These are phyloP conservation scores for Channa striata DNA, from an alignment of 2,797 vertebrate species.

Conservation along the genomic window DNA sequence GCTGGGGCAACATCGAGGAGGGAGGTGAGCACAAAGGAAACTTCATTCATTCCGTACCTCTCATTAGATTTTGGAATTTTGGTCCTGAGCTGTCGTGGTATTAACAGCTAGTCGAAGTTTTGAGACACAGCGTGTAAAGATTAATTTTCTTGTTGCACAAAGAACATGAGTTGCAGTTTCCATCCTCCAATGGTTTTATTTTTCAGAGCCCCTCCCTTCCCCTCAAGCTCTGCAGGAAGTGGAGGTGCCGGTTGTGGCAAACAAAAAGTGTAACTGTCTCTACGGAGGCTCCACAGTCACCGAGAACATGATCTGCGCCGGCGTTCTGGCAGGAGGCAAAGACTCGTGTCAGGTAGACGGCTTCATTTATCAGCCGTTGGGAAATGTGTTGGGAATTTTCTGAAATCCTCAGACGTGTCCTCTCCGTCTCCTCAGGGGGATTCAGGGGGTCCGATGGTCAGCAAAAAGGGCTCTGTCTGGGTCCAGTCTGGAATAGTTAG, in stretches of 20 bases:
- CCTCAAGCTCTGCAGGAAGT: slow-evolving; percentile 75
- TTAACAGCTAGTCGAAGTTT: too few relatives aligned
- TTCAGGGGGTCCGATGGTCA: slow-evolving; percentile 76
- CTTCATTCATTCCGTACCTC: too few relatives aligned
- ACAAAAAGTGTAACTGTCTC: slow-evolving; percentile 65
- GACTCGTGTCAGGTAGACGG: slow-evolving; percentile 71
- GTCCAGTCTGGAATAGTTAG: slow-evolving; percentile 77
- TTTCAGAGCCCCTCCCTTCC: slow-evolving; percentile 47
- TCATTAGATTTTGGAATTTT: too few relatives aligned
- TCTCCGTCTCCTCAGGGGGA: slow-evolving; percentile 51
- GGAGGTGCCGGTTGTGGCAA: slow-evolving; percentile 68
- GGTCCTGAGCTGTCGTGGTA: too few relatives aligned
- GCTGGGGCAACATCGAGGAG: slow-evolving; percentile 64
- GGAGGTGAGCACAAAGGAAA: slow-evolving; percentile 55
- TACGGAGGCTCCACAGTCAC: slow-evolving; percentile 36
- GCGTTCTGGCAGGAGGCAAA: slow-evolving; percentile 66
- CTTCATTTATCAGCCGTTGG: background rate
- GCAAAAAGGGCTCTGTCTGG: slow-evolving; percentile 57
- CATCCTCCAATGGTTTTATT: too few relatives aligned
- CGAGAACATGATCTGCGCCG: slow-evolving; percentile 79
- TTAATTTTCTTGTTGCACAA: too few relatives aligned
- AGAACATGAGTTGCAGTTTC: too few relatives aligned
- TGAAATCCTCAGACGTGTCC: background rate
- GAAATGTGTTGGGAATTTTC: background rate
- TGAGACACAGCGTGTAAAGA: too few relatives aligned